Percentiles rank a stretch among this genome's conserved stretches.
Conservation (phyloP, 2,797 vertebrate species). For the Betta splendens region DNA sequence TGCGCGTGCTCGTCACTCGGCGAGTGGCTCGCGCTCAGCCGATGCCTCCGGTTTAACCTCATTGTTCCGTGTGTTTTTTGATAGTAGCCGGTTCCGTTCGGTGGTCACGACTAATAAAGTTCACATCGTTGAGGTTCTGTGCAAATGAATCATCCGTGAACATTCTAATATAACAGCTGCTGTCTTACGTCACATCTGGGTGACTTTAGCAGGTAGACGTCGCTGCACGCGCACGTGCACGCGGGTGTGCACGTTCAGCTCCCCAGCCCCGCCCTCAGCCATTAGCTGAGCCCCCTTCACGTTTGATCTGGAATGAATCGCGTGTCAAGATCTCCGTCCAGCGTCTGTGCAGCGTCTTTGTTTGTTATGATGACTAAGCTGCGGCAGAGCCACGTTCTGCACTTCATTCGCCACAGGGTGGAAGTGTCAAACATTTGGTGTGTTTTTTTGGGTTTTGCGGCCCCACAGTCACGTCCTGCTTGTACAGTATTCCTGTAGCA, state of each 20-base stretch:
- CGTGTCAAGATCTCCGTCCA: slow-evolving; percentile 55
- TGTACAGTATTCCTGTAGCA: slow-evolving; percentile 22
- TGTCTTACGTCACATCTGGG: slow-evolving; percentile 16
- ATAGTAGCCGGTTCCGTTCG: slow-evolving; percentile 33
- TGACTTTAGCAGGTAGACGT: slow-evolving; percentile 14
- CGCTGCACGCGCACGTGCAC: too few species aligned
- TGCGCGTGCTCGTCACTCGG: slow-evolving; percentile 35
- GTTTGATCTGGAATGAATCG: slow-evolving; percentile 77
- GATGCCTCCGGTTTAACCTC: slow-evolving; percentile 32
- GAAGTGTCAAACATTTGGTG: slow-evolving; percentile 1
- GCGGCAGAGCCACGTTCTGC: slow-evolving; percentile 9
- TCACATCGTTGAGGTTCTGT: slow-evolving; percentile 34
- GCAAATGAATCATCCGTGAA: slow-evolving; percentile 21
- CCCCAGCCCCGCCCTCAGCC: slow-evolving; percentile 82
- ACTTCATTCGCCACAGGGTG: slow-evolving; percentile 25
- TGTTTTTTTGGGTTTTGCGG: slow-evolving; percentile 11
- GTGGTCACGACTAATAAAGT: slow-evolving; percentile 29
- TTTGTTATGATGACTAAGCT: slow-evolving; percentile 40
- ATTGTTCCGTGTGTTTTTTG: slow-evolving; percentile 36
- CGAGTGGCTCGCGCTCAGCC: slow-evolving; percentile 25
- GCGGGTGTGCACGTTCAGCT: slow-evolving; percentile 75
- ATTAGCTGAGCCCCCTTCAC: slow-evolving; percentile 86
- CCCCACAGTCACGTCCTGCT: slow-evolving; percentile 14
- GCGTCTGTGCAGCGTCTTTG: slow-evolving; percentile 47
- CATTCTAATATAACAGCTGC: slow-evolving; percentile 26